Percentiles rank a stretch among this genome's conserved stretches.
These are phyloP conservation scores for Indicator maculatus DNA, from an alignment of 2,113 vertebrate species.

Conservation along the genomic window DNA sequence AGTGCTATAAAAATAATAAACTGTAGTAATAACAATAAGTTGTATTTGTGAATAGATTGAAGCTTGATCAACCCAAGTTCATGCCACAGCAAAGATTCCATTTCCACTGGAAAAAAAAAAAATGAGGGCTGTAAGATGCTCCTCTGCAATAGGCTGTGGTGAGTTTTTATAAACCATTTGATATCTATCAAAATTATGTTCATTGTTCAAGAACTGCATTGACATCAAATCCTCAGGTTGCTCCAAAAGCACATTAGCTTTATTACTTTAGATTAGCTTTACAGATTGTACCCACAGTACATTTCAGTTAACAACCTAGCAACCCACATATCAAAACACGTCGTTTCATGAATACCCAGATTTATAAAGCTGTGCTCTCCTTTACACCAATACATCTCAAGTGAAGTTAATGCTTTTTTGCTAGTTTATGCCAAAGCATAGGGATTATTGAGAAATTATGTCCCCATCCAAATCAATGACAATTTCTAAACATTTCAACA, in stretches of 20 bases:
- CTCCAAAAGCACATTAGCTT: conserved; percentile 20
- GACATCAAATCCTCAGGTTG: conserved; percentile 29
- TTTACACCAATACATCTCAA: not conserved
- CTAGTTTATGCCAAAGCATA: not conserved
- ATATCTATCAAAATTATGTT: conserved; percentile 14
- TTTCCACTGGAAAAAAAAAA: not conserved
- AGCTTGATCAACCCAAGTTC: not conserved
- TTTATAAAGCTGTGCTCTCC: not conserved
- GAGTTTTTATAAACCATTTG: not conserved
- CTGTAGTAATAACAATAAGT: conserved; percentile 14
- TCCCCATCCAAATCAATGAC: not conserved
- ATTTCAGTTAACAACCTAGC: conserved; percentile 10
- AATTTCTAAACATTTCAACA: not conserved
- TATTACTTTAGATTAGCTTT: conserved; percentile 41
- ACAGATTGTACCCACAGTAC: not conserved
- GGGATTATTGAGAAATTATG: not conserved
- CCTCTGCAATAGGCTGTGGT: not conserved
- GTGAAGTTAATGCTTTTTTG: not conserved
- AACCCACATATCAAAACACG: not conserved
- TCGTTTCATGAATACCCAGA: not conserved
- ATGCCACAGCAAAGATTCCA: not conserved
- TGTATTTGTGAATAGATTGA: not conserved
- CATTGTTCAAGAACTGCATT: not conserved
- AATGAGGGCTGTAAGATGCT: not conserved
- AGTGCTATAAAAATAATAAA: conserved; percentile 40